phyloP scores from a whole-genome alignment of 92 coral and sea anemone genomes.

The Bergia puertoricense region DNA sequence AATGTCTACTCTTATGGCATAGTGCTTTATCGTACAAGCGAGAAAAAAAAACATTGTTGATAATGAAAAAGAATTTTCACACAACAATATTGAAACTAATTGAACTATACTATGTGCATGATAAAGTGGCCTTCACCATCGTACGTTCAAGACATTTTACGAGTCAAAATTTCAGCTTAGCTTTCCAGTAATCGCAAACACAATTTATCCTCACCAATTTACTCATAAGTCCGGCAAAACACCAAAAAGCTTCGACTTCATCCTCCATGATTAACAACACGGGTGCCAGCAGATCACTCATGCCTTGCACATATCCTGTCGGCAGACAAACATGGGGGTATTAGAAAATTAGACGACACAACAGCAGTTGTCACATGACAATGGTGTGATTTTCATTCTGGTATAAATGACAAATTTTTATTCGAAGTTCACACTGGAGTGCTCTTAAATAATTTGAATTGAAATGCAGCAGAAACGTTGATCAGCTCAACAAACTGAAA shows the following conservation, averaged over 20 bases:
- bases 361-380: background rate
- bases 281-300: constrained; percentile 97
- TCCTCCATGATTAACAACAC: constrained; percentile 84
- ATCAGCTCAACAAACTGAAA: background rate
- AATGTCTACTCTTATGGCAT: no score
- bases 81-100: no score
- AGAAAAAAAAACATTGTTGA: no score
- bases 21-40: no score
- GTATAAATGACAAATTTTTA: background rate
- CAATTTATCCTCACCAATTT: constrained; percentile 63
- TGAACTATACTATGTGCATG: no score
- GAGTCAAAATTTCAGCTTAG: no score
- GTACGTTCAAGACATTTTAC: no score
- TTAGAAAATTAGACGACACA: background rate
- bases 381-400: background rate
- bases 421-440: background rate
- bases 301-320: constrained; percentile 96
- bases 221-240: constrained; percentile 91
- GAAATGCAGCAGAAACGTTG: background rate
- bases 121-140: no score
- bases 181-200: background rate
- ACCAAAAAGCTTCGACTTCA: constrained; percentile 97
- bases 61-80: no score
- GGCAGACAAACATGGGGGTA: background rate
- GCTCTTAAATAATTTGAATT: no score